Evolutionary conservation across 2,888 invertebrate genomes (phyloP), one percentile per base, ranked within the genome.

Genomic region (Molanna angustata): DNA sequence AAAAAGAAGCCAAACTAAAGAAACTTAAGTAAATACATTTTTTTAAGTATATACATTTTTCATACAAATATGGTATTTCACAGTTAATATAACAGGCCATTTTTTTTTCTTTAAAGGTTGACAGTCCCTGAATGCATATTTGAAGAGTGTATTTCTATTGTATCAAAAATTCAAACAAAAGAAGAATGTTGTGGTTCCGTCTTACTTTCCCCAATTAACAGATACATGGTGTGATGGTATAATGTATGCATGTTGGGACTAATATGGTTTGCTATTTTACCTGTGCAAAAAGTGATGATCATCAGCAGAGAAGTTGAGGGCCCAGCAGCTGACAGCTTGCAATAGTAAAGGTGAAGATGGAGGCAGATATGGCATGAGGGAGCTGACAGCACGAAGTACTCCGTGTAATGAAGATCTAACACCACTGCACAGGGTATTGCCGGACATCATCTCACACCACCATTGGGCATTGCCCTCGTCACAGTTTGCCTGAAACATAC

Each of bases 291-390:
- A 96, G 63, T 88, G 84, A 65, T 96, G 92, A 72, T 97, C 96
- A 1, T 89, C 84, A 32, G 89, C 85, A 0, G 88, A 86, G 69
- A 95, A 96, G 64, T 88, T 84, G 46, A 96, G 82, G 21, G 93
- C 94, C 88, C 94, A 96, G 70, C 95, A 95, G 56, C 94, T 80
- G 33, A 96, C 90, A 0, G 95, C 94, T 72, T 94, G 94, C 69
- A 94, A 86, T 64, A 93, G 90, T 17, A 94, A 74, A 0, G 95
- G 84, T 4, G 93, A 92, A 35, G 94, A 90, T 58, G 90, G 84
- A 0, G 94, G 92, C 57, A 95, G 76, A 14, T 90, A 79, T 13
- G 94, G 86, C 78, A 96, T 96, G 39, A 96, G 78, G 67, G 95
- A 92, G 11, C 94, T 90, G 51, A 96, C 88, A 0, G 94, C 94